phyloP scores from a whole-genome alignment of 23 tunicate species.

The Ciona savignyi region DNA sequence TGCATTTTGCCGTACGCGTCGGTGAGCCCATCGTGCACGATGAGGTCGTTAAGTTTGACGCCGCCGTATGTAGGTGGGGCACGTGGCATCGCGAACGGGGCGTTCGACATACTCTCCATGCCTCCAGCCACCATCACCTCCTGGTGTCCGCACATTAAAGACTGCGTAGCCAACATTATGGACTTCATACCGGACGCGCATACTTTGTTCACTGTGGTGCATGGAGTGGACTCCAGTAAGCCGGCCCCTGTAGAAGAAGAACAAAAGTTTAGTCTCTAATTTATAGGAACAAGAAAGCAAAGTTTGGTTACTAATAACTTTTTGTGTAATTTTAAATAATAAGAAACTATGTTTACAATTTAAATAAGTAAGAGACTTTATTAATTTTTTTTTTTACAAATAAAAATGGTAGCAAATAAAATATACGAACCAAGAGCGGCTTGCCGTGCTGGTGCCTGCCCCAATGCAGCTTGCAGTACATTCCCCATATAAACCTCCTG shows the following conservation, averaged over 20 bases:
- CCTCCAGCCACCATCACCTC: constrained; percentile 91
- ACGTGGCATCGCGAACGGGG: constrained; percentile 76
- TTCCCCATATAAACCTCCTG: constrained; percentile 99
- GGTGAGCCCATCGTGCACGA: constrained; percentile 90
- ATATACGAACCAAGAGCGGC: constrained; percentile 77
- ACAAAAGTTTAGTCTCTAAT: too few relatives aligned
- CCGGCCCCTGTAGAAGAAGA: constrained; percentile 69
- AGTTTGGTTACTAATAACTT: too few relatives aligned
- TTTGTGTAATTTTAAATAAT: too few relatives aligned
- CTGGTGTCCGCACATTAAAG: constrained; percentile 94
- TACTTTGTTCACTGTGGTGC: constrained; percentile 98
- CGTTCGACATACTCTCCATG: constrained; percentile 99
- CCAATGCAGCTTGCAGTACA: constrained; percentile 91
- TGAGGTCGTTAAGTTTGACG: constrained; percentile 66
- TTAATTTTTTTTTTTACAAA: neutral
- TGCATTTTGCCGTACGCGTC: constrained; percentile 95
- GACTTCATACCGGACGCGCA: constrained; percentile 99
- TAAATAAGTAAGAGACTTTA: neutral
- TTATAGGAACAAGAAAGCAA: too few relatives aligned
- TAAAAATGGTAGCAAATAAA: neutral
- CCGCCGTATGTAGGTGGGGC: constrained; percentile 89
- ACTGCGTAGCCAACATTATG: constrained; percentile 94
- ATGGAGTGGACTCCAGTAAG: constrained; percentile 67
- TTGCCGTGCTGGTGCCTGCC: constrained; percentile 98
- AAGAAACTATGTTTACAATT: too few relatives aligned